Evolutionary conservation across 2,113 vertebrate genomes (phyloP).

Genomic region (Ptyas mucosa): DNA sequence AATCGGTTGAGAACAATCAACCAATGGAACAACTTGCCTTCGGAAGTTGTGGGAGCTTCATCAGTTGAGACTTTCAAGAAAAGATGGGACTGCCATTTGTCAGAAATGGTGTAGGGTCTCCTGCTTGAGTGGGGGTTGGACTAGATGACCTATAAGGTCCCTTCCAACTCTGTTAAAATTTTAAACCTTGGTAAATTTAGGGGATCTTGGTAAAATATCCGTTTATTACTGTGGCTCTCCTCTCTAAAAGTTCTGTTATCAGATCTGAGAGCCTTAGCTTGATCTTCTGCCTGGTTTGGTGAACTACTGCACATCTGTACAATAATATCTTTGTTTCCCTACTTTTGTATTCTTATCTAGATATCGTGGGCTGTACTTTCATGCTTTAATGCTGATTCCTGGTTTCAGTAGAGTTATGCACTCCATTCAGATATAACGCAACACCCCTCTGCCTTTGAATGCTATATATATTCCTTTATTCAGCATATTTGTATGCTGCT

Average conservation of each 20-base stretch:
- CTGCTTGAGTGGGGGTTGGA: too few relatives aligned
- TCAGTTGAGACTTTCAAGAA: too few relatives aligned
- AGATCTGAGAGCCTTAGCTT: not conserved
- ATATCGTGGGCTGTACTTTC: not conserved
- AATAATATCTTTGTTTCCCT: not conserved
- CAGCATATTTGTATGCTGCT: not conserved
- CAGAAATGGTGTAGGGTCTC: too few relatives aligned
- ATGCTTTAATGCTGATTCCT: not conserved
- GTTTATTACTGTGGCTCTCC: not conserved
- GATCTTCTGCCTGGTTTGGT: not conserved
- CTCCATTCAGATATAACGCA: not conserved
- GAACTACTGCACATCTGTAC: not conserved
- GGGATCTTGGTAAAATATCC: not conserved
- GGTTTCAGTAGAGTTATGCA: not conserved
- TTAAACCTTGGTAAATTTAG: not conserved
- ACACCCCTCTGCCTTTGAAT: not conserved
- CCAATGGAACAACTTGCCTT: too few relatives aligned
- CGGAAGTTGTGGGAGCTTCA: too few relatives aligned
- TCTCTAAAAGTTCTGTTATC: not conserved
- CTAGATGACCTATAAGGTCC: not conserved
- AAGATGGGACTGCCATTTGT: too few relatives aligned
- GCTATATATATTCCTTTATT: not conserved
- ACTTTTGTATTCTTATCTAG: not conserved
- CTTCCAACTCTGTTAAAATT: not conserved
- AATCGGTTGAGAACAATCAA: too few relatives aligned